Evolutionary conservation across 2,797 vertebrate species (phyloP).

Genomic region (Pagetopsis macropterus): DNA sequence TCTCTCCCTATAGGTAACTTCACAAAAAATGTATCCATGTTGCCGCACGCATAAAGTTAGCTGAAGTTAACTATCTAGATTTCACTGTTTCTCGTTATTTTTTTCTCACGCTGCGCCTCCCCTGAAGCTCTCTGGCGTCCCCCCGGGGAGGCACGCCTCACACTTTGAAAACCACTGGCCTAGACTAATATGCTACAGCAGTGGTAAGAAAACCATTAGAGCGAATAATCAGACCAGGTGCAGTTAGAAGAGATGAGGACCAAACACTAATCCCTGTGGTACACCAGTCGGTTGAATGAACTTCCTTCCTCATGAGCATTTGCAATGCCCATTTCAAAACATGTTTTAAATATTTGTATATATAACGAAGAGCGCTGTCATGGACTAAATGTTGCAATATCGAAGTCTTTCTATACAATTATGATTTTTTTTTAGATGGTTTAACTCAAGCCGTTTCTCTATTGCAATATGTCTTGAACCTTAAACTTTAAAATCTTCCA

Average conservation of each 20-base stretch:
- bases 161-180: too few relatives aligned
- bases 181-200: background rate
- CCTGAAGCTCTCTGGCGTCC: too few relatives aligned
- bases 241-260: background rate
- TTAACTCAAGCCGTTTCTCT: background rate
- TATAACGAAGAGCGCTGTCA: background rate
- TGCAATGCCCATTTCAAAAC: background rate
- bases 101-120: too few relatives aligned
- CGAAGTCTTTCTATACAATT: background rate
- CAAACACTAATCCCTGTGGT: background rate
- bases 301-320: too few relatives aligned
- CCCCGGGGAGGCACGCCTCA: too few relatives aligned
- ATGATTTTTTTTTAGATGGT: background rate
- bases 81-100: too few relatives aligned
- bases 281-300: background rate
- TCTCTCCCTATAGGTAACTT: too few relatives aligned
- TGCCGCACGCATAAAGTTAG: too few relatives aligned
- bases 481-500: background rate
- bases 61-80: too few relatives aligned
- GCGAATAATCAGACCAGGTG: background rate
- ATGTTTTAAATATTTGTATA: background rate
- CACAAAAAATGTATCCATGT: too few relatives aligned
- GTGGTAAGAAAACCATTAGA: background rate
- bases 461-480: background rate
- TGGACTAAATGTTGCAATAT: background rate